Conservation (phyloP, 1,140 invertebrate genomes). For the Popillia japonica region DNA sequence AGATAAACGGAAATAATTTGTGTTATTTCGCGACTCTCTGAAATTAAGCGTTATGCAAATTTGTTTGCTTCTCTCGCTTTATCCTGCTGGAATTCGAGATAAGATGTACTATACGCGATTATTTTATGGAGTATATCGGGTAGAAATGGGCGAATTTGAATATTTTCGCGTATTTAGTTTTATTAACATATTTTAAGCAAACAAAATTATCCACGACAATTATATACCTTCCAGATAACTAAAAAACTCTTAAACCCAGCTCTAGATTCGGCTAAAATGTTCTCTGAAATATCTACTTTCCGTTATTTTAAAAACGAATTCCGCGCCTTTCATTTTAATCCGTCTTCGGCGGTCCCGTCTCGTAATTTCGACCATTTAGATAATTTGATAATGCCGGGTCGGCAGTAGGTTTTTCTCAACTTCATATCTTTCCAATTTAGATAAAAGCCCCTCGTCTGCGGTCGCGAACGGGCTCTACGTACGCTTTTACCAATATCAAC, state of each 20-base stretch:
- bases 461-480: not conserved
- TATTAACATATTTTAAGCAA: not conserved
- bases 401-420: not conserved
- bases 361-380: conserved; percentile 1
- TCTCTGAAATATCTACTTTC: too few relatives aligned
- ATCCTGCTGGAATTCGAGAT: not conserved
- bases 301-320: not conserved
- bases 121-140: not conserved
- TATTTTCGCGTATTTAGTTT: not conserved
- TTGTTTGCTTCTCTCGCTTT: not conserved
- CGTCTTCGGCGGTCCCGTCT: not conserved
- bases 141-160: not conserved
- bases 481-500: not conserved
- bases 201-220: not conserved
- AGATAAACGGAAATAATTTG: conserved; percentile 1
- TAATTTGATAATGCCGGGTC: not conserved
- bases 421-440: conserved; percentile 11
- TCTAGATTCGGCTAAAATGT: too few relatives aligned
- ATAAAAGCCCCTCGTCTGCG: not conserved
- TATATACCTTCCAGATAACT: not conserved
- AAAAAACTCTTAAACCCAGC: too few relatives aligned
- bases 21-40: not conserved
- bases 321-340: not conserved
- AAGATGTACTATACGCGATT: not conserved
- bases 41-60: conserved; percentile 11